phyloP scores from a whole-genome alignment of 2,888 invertebrate species.

The Mimumesa dahlbomi region DNA sequence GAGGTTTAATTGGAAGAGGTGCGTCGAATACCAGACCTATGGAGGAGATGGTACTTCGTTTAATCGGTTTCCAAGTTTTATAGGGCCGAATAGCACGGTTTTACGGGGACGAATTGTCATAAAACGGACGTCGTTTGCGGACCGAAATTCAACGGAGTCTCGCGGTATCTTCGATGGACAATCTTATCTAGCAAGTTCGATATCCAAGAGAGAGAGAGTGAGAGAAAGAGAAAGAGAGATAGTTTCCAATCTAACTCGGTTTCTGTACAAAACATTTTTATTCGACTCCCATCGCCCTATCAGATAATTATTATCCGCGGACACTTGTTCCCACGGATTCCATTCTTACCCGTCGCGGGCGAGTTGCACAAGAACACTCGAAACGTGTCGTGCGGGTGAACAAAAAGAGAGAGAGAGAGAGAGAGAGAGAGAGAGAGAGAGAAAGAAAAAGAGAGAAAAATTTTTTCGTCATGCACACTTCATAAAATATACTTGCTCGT shows the following conservation, averaged over 20 bases:
- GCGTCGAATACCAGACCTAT: background rate
- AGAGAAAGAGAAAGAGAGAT: no score
- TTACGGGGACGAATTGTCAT: background rate
- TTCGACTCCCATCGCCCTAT: background rate
- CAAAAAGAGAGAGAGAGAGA: no score
- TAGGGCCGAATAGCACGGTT: no score
- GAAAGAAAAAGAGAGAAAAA: no score
- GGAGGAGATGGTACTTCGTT: no score
- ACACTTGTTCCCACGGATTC: constrained; percentile 29
- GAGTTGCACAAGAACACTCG: no score
- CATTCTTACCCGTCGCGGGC: background rate
- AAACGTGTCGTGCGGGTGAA: no score
- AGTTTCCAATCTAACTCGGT: constrained; percentile 21
- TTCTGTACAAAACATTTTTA: constrained; percentile 2
- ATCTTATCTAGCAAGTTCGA: constrained; percentile 8
- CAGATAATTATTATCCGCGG: constrained; percentile 32
- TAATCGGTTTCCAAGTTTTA: no score
- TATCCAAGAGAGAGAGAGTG: no score
- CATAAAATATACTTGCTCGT: no score
- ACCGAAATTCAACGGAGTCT: background rate
- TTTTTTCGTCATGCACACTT: no score
- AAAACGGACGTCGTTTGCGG: background rate
- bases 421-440: no score
- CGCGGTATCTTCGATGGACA: background rate
- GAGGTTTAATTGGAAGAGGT: background rate